Conservation (phyloP, 2,797 vertebrate species). For the Dendrocincla tyrannina region DNA sequence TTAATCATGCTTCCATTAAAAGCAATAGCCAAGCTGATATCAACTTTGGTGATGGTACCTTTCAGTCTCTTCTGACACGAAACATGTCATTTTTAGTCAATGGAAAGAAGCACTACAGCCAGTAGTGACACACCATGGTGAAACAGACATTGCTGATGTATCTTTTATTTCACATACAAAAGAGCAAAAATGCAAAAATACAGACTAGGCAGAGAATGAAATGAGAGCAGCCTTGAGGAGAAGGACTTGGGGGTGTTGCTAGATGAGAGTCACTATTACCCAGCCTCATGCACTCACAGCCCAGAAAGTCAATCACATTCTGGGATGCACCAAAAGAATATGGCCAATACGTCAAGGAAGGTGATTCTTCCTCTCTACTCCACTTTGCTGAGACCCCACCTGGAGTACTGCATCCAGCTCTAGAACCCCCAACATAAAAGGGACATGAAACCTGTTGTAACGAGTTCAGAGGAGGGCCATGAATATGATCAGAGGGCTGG, state of each 20-base stretch:
- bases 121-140: background rate
- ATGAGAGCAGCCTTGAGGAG: background rate
- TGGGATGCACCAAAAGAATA: background rate
- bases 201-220: background rate
- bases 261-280: fast-evolving
- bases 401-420: background rate
- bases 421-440: background rate
- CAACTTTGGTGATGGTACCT: background rate
- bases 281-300: background rate
- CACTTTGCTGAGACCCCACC: background rate
- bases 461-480: background rate
- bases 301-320: background rate
- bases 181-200: background rate
- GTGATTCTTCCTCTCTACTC: background rate
- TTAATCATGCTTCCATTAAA: background rate
- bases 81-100: background rate
- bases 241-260: background rate
- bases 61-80: background rate
- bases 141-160: background rate
- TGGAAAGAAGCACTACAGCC: background rate
- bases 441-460: background rate
- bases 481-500: too few relatives aligned
- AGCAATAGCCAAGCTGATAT: background rate
- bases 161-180: background rate
- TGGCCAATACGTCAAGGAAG: background rate